Evolutionary conservation across 2,797 vertebrate species (phyloP).

Genomic region (Uromys caudimaculatus): DNA sequence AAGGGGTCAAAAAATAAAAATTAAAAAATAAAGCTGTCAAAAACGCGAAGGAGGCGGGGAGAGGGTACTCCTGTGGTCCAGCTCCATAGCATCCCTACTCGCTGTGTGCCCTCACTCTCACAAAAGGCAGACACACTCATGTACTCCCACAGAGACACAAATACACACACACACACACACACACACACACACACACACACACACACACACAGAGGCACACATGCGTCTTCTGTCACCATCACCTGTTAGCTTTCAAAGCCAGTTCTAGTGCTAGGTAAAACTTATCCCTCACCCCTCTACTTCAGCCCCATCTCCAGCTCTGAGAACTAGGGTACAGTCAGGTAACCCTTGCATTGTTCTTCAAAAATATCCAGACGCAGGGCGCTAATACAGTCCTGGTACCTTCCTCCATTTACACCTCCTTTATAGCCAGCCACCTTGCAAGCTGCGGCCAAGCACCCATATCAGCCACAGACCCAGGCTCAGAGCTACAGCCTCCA

Average conservation of each 20-base stretch:
- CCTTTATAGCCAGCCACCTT: not conserved
- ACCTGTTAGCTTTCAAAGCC: constrained; percentile 73
- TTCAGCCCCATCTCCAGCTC: not conserved
- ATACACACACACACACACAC: not conserved
- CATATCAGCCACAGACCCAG: not conserved
- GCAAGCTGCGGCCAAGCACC: not conserved
- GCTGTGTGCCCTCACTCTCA: not conserved
- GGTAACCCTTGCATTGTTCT: not conserved
- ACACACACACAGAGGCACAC: not conserved
- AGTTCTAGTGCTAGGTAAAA: constrained; percentile 44
- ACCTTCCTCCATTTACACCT: not conserved
- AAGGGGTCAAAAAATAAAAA: too few relatives aligned
- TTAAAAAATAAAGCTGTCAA: too few relatives aligned
- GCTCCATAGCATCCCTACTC: not conserved
- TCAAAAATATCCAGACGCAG: not conserved
- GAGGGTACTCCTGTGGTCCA: not conserved
- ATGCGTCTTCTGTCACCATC: not conserved
- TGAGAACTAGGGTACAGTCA: not conserved
- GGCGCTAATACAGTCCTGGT: not conserved
- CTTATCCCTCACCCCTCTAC: constrained; percentile 37
- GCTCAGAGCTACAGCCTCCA: not conserved
- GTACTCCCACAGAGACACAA: too few relatives aligned
- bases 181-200: not conserved
- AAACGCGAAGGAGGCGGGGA: not conserved
- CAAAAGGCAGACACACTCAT: not conserved